A percentile compares a stretch with the other conserved stretches of the same genome.
phyloP scores from a whole-genome alignment of 2,888 invertebrate species.

The Drosophila diplacantha region DNA sequence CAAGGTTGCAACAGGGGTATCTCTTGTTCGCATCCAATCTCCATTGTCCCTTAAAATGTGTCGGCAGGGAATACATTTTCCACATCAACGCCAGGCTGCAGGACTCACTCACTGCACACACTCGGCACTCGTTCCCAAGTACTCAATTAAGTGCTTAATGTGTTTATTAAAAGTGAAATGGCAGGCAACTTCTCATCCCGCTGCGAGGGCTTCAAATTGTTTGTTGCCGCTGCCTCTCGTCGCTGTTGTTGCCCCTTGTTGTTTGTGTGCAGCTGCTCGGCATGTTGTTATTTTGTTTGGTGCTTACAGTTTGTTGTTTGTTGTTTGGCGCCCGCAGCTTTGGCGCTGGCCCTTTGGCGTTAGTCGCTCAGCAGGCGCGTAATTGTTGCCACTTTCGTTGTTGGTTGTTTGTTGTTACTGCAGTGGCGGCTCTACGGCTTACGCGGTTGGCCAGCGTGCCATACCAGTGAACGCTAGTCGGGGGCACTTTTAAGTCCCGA shows the following conservation, averaged over 20 bases:
- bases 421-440: constrained; percentile 4
- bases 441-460: neutral
- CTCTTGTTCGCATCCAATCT: neutral
- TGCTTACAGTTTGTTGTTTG: constrained; percentile 15
- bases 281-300: constrained; percentile 19
- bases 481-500: neutral
- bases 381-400: constrained; percentile 52
- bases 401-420: constrained; percentile 14
- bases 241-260: neutral
- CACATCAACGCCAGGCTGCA: constrained; percentile 34
- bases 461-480: neutral
- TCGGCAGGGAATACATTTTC: constrained; percentile 18
- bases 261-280: constrained; percentile 9
- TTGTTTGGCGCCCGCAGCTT: constrained; percentile 26
- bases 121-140: constrained; percentile 38
- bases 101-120: constrained; percentile 12
- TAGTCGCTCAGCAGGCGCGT: constrained; percentile 50
- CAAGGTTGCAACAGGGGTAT: neutral
- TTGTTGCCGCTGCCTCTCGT: constrained; percentile 12
- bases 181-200: constrained; percentile 48
- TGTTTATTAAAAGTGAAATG: constrained; percentile 67
- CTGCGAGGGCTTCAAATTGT: constrained; percentile 11
- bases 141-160: constrained; percentile 62
- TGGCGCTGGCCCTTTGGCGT: constrained; percentile 21
- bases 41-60: neutral